A percentile compares a stretch with the other conserved stretches of the same genome.
These are phyloP conservation scores for Eulemur coronatus DNA, from an alignment of 2,797 vertebrate genomes.

Conservation along the genomic window DNA sequence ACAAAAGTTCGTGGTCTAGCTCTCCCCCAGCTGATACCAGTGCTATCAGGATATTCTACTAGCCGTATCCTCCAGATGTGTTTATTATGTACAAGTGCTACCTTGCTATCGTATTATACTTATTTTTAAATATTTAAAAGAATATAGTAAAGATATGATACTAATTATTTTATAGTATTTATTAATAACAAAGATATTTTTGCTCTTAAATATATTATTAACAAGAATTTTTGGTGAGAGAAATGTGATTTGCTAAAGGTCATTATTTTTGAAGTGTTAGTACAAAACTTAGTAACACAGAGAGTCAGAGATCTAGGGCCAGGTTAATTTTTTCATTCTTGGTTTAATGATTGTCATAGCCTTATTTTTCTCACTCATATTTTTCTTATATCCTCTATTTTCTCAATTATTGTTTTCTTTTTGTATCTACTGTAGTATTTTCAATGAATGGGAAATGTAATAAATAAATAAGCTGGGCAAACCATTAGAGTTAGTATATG, in stretches of 20 bases:
- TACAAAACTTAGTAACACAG: neutral
- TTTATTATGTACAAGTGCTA: neutral
- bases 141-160: neutral
- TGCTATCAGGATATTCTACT: neutral
- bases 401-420: conserved; percentile 43
- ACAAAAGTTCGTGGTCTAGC: neutral
- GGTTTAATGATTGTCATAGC: neutral
- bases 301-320: neutral
- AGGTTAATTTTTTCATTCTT: neutral
- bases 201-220: neutral
- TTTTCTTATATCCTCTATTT: conserved; percentile 8
- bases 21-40: neutral
- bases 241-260: neutral
- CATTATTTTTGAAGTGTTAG: conserved; percentile 31
- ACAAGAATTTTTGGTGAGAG: neutral
- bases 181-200: neutral
- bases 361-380: conserved; percentile 21
- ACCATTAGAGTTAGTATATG: conserved; percentile 18
- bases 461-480: conserved; percentile 8
- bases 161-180: neutral
- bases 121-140: neutral
- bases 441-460: conserved; percentile 1
- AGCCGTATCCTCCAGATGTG: neutral
- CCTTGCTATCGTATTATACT: neutral
- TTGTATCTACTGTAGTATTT: neutral